Conservation (phyloP, 2,888 invertebrate species). For the Lepidochrysops patricia region DNA sequence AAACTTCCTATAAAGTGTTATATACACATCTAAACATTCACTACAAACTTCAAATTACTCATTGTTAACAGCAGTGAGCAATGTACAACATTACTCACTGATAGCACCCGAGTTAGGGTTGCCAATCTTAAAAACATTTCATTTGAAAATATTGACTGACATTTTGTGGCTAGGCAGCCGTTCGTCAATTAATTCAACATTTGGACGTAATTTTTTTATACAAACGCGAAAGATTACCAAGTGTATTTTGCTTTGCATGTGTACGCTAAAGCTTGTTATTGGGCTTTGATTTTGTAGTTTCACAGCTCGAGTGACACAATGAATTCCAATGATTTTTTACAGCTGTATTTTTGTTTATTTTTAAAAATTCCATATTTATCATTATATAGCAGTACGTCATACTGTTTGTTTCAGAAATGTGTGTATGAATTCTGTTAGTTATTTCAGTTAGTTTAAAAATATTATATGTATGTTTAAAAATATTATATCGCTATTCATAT, state of each 20-base stretch:
- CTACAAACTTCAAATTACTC: constrained; percentile 11
- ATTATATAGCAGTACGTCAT: no score
- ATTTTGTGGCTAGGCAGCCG: not conserved
- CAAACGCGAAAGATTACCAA: constrained; percentile 5
- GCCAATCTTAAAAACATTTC: not conserved
- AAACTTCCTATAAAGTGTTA: not conserved
- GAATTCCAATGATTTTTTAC: not conserved
- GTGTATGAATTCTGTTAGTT: no score
- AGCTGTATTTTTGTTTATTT: not conserved
- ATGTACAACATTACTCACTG: no score
- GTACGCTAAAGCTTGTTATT: not conserved
- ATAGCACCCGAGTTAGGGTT: not conserved
- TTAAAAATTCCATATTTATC: not conserved
- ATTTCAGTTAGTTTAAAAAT: no score
- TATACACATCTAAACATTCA: constrained; percentile 9
- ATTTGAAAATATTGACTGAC: no score
- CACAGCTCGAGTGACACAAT: not conserved
- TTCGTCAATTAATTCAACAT: not conserved
- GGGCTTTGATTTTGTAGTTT: not conserved
- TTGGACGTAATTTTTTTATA: constrained; percentile 3
- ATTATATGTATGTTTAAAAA: no score
- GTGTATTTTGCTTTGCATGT: not conserved
- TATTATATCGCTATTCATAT: no score
- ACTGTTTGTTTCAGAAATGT: no score
- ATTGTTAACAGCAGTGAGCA: no score